Base-by-base conservation (phyloP, 2,797 vertebrate species). In the Heliangelus exortis region DNA sequence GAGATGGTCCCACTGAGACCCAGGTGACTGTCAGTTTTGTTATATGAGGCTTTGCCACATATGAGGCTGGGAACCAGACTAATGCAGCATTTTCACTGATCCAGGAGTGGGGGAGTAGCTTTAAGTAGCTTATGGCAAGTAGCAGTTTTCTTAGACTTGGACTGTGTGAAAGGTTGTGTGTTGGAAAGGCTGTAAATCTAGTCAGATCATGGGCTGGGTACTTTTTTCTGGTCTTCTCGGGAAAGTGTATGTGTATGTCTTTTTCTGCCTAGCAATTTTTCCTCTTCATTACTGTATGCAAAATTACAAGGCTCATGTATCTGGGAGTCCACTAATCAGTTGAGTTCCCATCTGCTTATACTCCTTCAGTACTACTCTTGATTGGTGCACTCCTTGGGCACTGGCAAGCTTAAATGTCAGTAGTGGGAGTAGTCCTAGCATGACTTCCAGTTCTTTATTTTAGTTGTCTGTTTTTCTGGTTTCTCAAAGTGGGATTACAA, bases 331-430 rank as follows among this genome's bases (percentile, higher is more conserved):
- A 65, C 61, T 87, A 58, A 80, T 93, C n/a, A 61, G 78, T 25
- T 76, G 68, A 85, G 31, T 68, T 91, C 33, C 92, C 93, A 92
- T 96, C 92, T 95, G 94, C 68, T 94, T 93, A 63, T 67, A 5
- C 6, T 67, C 71, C 58, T 82, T 89, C 41, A 48, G 33, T 89
- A 87, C 82, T 90, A 90, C 87, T 96, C 67, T 79, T 79, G 59
- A 76, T 71, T 87, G 80, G 74, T 92, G 50, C 47, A 50, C 18
- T 94, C 63, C 53, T 80, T 61, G 87, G 77, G 84, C 88, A 77
- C 65, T 96, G 96, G 93, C 93, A 95, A 80, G 68, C 93, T 87
- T 94, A 95, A 96, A 96, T 96, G 90, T 95, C 94, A 95, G 78
- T 53, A 79, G 92, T 95, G 84, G 95, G 96, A 92, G 90, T 96